These are phyloP conservation scores for Pentalonia nigronervosa DNA, from an alignment of 1,140 invertebrate species.

Conservation along the genomic window DNA sequence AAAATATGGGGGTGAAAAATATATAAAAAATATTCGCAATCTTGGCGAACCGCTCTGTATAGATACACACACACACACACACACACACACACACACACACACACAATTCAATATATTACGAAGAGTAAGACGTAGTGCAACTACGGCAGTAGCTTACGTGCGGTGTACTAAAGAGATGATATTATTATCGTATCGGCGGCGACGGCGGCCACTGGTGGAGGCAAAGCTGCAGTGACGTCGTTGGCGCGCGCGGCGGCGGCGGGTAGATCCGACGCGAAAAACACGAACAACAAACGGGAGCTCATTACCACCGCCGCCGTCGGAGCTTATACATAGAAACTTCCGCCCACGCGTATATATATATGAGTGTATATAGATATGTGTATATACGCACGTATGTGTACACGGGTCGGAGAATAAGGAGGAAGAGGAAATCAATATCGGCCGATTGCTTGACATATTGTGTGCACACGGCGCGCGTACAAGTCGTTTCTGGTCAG, in stretches of 20 bases:
- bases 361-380: neutral
- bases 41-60: neutral
- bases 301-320: slow-evolving; percentile 24
- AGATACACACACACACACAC: neutral
- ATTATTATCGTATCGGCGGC: neutral
- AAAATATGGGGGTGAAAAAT: neutral
- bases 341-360: neutral
- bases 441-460: slow-evolving; percentile 48
- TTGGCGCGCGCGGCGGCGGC: neutral
- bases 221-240: neutral
- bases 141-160: neutral
- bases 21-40: no score
- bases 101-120: neutral
- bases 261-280: neutral
- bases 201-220: neutral
- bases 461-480: slow-evolving; percentile 20
- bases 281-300: slow-evolving; percentile 31
- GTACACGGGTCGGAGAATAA: neutral
- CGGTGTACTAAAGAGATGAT: neutral
- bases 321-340: slow-evolving; percentile 16
- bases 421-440: slow-evolving; percentile 42
- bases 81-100: neutral
- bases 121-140: neutral
- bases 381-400: neutral
- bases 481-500: slow-evolving; percentile 32